These are phyloP conservation scores for Gopherus flavomarginatus DNA, from an alignment of 2,113 vertebrate genomes.

Conservation along the genomic window DNA sequence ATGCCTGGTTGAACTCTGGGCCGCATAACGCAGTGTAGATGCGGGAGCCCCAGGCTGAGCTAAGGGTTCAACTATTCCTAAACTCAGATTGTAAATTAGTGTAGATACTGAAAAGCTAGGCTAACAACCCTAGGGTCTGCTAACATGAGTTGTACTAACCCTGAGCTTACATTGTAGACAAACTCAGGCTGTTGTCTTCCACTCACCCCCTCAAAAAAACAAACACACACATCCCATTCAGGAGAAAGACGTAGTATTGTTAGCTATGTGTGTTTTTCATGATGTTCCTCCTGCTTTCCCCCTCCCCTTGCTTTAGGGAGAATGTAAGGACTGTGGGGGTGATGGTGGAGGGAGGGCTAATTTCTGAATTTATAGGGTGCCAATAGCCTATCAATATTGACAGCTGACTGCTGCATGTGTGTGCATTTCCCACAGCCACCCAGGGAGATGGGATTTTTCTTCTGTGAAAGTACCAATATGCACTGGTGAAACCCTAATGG, in stretches of 20 bases:
- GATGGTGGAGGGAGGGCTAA: too few species aligned
- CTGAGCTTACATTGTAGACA: background rate
- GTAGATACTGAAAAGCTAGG: background rate
- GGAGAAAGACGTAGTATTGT: background rate
- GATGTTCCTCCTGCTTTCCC: background rate
- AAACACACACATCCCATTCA: background rate
- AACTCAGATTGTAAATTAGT: background rate
- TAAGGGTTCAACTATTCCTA: background rate
- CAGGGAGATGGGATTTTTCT: background rate
- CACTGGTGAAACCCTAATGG: background rate
- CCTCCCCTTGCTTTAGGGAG: too few species aligned
- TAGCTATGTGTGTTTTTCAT: background rate
- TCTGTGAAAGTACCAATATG: background rate
- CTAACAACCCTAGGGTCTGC: background rate
- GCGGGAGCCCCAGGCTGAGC: background rate
- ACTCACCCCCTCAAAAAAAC: background rate
- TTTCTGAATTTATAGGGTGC: background rate
- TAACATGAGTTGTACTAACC: background rate
- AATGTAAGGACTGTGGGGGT: background rate
- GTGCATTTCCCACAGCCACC: background rate
- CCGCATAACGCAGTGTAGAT: background rate
- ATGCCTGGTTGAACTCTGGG: background rate
- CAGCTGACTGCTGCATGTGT: background rate
- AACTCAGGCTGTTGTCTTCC: background rate
- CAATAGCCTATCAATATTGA: background rate